These are phyloP conservation scores for Porphyrio hochstetteri DNA, from an alignment of 2,113 vertebrate genomes.

Conservation along the genomic window DNA sequence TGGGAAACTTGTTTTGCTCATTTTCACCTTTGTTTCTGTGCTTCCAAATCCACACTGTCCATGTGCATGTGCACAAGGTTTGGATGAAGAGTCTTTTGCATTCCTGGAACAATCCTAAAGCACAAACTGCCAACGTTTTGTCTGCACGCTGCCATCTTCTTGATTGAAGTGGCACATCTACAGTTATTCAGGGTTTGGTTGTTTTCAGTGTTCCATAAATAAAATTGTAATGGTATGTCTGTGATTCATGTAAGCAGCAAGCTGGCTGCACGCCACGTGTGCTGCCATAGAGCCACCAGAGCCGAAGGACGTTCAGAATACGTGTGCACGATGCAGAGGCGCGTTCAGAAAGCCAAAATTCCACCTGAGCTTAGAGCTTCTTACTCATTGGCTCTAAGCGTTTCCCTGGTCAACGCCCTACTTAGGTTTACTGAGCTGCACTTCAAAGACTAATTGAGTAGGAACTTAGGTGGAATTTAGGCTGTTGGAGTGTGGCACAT, in stretches of 20 bases:
- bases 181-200: not conserved
- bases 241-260: not conserved
- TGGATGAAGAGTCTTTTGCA: not conserved
- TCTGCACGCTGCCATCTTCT: not conserved
- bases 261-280: not conserved
- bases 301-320: not conserved
- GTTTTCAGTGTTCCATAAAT: not conserved
- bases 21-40: not conserved
- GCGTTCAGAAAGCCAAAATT: not conserved
- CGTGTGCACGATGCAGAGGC: not conserved
- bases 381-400: constrained; percentile 9
- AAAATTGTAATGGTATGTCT: not conserved
- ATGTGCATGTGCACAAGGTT: not conserved
- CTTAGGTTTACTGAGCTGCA: constrained; percentile 17
- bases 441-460: constrained; percentile 46
- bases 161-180: not conserved
- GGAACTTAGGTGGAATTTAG: constrained; percentile 23
- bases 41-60: not conserved
- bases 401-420: constrained; percentile 28
- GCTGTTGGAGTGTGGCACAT: not conserved
- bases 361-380: constrained; percentile 21
- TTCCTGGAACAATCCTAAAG: not conserved
- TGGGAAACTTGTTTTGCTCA: not conserved
- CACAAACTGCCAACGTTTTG: not conserved
- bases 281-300: not conserved